These are phyloP conservation scores for Lepidochitona cinerea DNA, from an alignment of 2,888 invertebrate genomes.

Conservation along the genomic window DNA sequence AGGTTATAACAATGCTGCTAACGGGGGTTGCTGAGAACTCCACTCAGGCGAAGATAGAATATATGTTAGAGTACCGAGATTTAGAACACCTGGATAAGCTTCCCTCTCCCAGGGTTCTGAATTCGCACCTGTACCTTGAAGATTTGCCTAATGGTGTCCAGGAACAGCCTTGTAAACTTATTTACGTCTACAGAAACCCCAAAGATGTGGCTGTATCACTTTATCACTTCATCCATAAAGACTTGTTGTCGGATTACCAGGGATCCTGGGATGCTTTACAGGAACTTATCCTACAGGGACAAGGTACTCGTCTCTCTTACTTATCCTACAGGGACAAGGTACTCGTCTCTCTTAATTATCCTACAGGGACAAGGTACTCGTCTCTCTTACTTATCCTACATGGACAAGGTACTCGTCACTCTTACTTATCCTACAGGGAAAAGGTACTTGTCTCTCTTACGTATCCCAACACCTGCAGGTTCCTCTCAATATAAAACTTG, in stretches of 20 bases:
- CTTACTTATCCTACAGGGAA: no score
- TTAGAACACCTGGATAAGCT: not conserved
- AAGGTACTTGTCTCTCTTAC: no score
- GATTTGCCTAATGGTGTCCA: not conserved
- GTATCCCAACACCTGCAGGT: no score
- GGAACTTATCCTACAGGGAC: not conserved
- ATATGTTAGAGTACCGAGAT: conserved; percentile 3
- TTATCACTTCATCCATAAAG: not conserved
- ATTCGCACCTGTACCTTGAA: not conserved
- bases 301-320: not conserved
- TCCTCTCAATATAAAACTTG: no score
- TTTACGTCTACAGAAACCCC: not conserved
- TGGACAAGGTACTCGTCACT: not conserved
- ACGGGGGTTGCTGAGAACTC: not conserved
- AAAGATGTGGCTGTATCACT: conserved; percentile 4
- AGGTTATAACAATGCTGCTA: not conserved
- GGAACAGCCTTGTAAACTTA: not conserved
- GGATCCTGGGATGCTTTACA: not conserved
- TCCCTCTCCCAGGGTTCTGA: conserved; percentile 4
- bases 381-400: not conserved
- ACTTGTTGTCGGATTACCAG: not conserved
- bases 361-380: not conserved
- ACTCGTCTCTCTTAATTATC: not conserved
- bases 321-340: not conserved
- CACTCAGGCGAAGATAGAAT: not conserved